Evolutionary conservation across 2,888 invertebrate species (phyloP).

Genomic region (Philhelius pedissequus): DNA sequence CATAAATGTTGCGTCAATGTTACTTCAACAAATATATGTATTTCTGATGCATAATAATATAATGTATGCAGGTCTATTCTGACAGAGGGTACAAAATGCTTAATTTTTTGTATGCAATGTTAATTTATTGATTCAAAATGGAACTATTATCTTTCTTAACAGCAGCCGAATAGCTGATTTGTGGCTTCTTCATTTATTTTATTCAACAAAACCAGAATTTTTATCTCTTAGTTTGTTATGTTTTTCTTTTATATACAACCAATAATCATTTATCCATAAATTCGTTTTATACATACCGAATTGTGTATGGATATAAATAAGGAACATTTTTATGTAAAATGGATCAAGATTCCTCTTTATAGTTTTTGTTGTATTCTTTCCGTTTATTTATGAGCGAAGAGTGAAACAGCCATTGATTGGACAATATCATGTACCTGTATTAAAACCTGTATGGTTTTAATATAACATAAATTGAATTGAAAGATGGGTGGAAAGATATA

Average conservation of each 20-base stretch:
- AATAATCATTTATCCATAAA: not conserved
- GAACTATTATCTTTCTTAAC: not conserved
- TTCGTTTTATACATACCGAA: too few species aligned
- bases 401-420: slow-evolving; percentile 56
- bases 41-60: too few species aligned
- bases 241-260: not conserved
- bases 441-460: slow-evolving; percentile 21
- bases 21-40: too few species aligned
- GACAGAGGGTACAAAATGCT: too few species aligned
- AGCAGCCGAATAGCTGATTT: not conserved
- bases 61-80: too few species aligned
- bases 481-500: slow-evolving; percentile 37
- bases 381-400: not conserved
- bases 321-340: not conserved
- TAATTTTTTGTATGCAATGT: too few species aligned
- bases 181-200: not conserved
- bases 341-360: slow-evolving; percentile 44
- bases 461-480: slow-evolving; percentile 30
- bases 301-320: not conserved
- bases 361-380: not conserved
- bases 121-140: not conserved
- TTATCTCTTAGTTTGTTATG: not conserved
- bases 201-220: not conserved
- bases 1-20: too few species aligned
- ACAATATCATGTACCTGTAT: slow-evolving; percentile 28